Percentiles rank a stretch among this genome's conserved stretches.
Conservation (phyloP, 1,140 invertebrate genomes). For the Agrypnia vestita region DNA sequence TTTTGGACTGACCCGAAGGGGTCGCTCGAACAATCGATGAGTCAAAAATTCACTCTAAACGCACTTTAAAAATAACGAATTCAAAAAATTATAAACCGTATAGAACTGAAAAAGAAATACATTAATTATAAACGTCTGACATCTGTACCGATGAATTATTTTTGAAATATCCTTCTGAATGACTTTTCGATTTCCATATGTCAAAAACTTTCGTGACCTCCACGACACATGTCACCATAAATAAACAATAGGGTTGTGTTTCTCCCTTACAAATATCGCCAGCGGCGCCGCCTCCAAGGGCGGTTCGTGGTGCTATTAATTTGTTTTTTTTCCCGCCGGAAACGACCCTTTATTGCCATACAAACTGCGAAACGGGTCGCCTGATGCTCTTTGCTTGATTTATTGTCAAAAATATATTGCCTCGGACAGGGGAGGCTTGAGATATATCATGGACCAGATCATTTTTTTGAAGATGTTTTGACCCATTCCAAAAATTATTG, state of each 20-base stretch:
- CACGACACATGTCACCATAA: conserved; percentile 25
- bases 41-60: too few relatives aligned
- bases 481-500: neutral
- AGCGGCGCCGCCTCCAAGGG: conserved; percentile 9
- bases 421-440: conserved; percentile 1
- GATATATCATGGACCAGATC: neutral
- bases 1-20: too few relatives aligned
- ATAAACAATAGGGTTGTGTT: conserved; percentile 16
- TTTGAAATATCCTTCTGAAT: neutral
- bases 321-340: conserved; percentile 23
- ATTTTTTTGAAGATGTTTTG: neutral
- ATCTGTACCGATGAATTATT: neutral
- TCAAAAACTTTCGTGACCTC: conserved; percentile 30
- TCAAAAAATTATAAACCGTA: too few relatives aligned
- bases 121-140: too few relatives aligned
- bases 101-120: too few relatives aligned
- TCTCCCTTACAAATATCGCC: neutral
- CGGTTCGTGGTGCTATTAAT: conserved; percentile 18
- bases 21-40: too few relatives aligned
- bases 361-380: neutral
- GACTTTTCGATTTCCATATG: conserved; percentile 1
- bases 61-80: too few relatives aligned
- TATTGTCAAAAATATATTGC: conserved; percentile 27
- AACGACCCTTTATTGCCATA: conserved; percentile 22
- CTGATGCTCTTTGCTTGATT: conserved; percentile 17